Percentiles rank a stretch among this genome's conserved stretches.
These are phyloP conservation scores for Scaptodrosophila latifasciaeformis DNA, from an alignment of 2,888 invertebrate species.

Conservation along the genomic window DNA sequence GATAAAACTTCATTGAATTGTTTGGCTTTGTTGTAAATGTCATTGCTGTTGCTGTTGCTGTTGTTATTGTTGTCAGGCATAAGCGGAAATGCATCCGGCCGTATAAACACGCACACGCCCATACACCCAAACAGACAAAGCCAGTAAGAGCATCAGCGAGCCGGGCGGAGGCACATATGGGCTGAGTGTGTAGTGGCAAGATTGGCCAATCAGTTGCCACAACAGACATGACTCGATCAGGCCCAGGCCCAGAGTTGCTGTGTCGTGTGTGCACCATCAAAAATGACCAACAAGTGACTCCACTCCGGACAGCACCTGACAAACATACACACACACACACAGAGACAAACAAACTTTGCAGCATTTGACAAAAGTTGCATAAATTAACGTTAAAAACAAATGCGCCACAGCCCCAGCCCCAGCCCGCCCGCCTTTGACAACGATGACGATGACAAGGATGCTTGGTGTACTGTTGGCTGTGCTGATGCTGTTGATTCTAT, in stretches of 20 bases:
- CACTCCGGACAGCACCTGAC: too few species aligned
- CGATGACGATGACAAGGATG: background rate
- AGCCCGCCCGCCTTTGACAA: too few species aligned
- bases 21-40: conserved; percentile 20
- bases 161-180: too few species aligned
- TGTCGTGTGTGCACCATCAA: too few species aligned
- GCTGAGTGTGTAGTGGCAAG: background rate
- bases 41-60: conserved; percentile 26
- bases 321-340: background rate
- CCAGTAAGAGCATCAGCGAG: too few species aligned
- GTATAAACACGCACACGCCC: conserved; percentile 15
- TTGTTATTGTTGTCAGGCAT: conserved; percentile 30
- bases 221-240: background rate
- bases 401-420: conserved; percentile 15
- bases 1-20: conserved; percentile 46
- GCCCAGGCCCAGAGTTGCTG: too few species aligned
- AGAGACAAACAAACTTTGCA: conserved; percentile 28
- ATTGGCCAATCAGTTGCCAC: conserved; percentile 35
- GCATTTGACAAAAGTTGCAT: conserved; percentile 67
- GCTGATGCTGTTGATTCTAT: background rate
- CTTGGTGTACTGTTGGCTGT: conserved; percentile 17
- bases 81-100: conserved; percentile 47
- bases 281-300: background rate
- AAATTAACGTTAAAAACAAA: conserved; percentile 67
- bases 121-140: conserved; percentile 20